Evolutionary conservation across 2,113 vertebrate genomes (phyloP).

Genomic region (Tichodroma muraria): DNA sequence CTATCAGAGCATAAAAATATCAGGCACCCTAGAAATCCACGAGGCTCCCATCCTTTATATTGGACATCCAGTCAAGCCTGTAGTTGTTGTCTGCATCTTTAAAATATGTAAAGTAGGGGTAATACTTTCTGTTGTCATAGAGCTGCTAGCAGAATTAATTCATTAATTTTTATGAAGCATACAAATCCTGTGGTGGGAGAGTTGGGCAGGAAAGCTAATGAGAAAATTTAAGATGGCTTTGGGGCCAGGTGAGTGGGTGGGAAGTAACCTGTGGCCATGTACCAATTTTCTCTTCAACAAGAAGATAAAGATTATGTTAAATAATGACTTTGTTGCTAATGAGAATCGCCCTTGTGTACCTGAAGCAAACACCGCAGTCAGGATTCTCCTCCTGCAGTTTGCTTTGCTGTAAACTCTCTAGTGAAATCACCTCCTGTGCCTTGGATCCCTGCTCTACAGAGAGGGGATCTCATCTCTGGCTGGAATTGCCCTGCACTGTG

Average conservation of each 20-base stretch:
- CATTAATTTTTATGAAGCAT: slow-evolving; percentile 2
- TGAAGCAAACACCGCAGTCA: slow-evolving; percentile 11
- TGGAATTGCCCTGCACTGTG: neutral
- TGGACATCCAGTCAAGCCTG: neutral
- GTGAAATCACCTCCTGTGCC: neutral
- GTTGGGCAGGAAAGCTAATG: neutral
- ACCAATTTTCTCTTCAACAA: neutral
- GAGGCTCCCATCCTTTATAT: neutral
- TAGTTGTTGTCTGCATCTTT: neutral
- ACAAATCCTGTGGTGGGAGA: neutral
- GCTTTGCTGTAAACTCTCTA: neutral
- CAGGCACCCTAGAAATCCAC: neutral
- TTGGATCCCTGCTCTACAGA: neutral
- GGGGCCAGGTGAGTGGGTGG: neutral
- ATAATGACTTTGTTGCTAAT: neutral
- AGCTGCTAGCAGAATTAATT: neutral
- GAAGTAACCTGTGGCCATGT: neutral
- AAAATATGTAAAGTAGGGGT: neutral
- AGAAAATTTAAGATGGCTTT: neutral
- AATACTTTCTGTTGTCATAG: neutral
- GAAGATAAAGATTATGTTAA: slow-evolving; percentile 6
- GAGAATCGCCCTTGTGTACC: neutral
- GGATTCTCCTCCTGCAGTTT: neutral
- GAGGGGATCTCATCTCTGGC: neutral
- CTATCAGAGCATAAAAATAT: neutral